Evolutionary conservation across 2,113 vertebrate species (phyloP).

Genomic region (Cepphus grylle): DNA sequence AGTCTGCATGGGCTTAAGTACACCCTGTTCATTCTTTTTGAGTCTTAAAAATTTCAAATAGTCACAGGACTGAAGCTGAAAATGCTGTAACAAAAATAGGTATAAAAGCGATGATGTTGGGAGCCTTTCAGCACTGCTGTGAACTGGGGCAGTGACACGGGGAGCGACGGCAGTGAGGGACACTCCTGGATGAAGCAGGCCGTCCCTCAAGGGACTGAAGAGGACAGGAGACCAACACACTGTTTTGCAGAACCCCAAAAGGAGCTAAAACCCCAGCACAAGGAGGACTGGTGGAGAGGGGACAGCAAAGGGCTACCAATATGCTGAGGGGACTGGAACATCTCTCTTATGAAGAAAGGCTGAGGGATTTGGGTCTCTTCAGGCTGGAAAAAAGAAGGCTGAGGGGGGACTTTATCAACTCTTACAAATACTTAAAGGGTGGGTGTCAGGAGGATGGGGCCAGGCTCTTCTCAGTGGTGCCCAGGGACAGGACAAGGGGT

Average conservation of each 20-base stretch:
- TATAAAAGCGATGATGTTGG: neutral
- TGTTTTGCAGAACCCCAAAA: neutral
- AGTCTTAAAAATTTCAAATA: neutral
- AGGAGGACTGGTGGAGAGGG: no score
- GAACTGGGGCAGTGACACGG: neutral
- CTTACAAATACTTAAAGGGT: no score
- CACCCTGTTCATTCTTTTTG: neutral
- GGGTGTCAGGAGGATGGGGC: no score
- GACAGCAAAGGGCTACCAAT: no score
- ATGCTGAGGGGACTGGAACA: no score
- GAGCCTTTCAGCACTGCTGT: neutral
- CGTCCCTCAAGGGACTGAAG: neutral
- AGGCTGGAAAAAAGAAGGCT: no score
- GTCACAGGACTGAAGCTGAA: neutral
- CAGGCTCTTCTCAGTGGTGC: no score
- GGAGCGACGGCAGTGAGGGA: rapidly evolving
- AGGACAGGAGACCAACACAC: neutral
- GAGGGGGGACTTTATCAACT: no score
- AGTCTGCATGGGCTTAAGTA: neutral
- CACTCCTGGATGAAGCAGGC: neutral
- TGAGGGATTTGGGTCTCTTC: no score
- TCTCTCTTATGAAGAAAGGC: no score
- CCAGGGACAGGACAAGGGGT: no score
- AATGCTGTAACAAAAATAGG: neutral
- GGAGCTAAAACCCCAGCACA: rapidly evolving